Percentiles rank a stretch among this genome's conserved stretches.
These are phyloP conservation scores for Chionomys nivalis DNA, from an alignment of 2,113 vertebrate genomes.

Conservation along the genomic window DNA sequence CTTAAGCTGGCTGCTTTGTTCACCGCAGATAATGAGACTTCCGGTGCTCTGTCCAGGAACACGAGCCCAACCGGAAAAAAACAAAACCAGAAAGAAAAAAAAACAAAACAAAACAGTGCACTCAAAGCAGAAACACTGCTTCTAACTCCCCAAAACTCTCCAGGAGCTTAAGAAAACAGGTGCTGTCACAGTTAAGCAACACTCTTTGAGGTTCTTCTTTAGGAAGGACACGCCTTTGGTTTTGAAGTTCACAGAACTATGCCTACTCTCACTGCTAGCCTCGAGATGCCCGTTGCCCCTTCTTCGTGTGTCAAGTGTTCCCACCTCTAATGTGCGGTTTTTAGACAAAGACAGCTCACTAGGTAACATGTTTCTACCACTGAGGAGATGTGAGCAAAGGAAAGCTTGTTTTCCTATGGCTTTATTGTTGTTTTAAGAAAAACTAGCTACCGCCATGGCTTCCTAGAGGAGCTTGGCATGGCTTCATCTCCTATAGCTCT, in stretches of 20 bases:
- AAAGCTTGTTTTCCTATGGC: background rate
- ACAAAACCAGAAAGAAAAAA: background rate
- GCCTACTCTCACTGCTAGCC: background rate
- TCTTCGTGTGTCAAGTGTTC: background rate
- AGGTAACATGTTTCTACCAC: background rate
- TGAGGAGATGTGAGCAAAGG: background rate
- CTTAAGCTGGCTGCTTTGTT: conserved; percentile 30
- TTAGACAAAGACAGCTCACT: conserved; percentile 16
- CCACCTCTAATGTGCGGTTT: background rate
- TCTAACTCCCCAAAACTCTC: background rate
- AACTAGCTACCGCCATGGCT: background rate
- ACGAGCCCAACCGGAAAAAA: background rate
- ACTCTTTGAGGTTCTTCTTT: conserved; percentile 20
- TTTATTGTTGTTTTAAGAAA: conserved; percentile 15
- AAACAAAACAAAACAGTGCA: background rate
- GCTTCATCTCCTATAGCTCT: background rate
- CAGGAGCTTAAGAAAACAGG: background rate
- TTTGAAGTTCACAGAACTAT: background rate
- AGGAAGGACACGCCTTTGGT: background rate
- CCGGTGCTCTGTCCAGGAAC: background rate
- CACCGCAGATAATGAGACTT: conserved; percentile 45
- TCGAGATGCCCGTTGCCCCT: background rate
- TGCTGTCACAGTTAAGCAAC: background rate
- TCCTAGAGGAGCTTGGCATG: background rate
- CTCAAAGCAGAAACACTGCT: background rate